Evolutionary conservation across 2,888 invertebrate genomes (phyloP).

Genomic region (Phlogophora meticulosa): DNA sequence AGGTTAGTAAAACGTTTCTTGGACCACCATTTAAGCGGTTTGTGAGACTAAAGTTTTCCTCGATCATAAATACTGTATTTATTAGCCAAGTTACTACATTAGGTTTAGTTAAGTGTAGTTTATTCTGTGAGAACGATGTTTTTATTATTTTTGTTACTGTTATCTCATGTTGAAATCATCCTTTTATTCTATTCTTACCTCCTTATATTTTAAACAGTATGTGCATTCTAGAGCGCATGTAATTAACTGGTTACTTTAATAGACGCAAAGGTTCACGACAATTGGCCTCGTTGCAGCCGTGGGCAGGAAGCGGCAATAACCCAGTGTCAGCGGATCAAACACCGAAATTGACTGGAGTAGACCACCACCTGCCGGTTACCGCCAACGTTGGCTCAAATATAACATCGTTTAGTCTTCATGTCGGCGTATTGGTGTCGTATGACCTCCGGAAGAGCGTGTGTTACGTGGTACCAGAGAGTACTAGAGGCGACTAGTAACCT

Average conservation of each 20-base stretch:
- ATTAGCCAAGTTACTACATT: not conserved
- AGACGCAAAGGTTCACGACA: constrained; percentile 65
- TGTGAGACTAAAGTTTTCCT: not conserved
- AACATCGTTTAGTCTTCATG: constrained; percentile 39
- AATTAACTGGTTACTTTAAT: constrained; percentile 68
- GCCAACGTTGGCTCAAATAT: constrained; percentile 63
- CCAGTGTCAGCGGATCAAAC: constrained; percentile 78
- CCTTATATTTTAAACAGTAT: constrained; percentile 9
- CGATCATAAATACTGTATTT: constrained; percentile 14
- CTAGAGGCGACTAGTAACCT: constrained; percentile 70
- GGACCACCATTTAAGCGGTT: constrained; percentile 4
- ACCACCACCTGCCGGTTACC: constrained; percentile 69
- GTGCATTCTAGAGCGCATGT: constrained; percentile 31
- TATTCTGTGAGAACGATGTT: not conserved
- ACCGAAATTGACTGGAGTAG: constrained; percentile 69
- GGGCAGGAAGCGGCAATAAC: constrained; percentile 77
- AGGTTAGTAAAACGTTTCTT: not conserved
- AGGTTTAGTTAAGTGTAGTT: not conserved
- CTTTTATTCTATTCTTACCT: not conserved
- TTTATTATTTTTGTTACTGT: not conserved
- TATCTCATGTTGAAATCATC: not conserved
- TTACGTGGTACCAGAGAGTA: constrained; percentile 64
- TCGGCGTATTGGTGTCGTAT: constrained; percentile 52
- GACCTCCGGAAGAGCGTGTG: constrained; percentile 54
- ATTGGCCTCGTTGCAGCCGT: constrained; percentile 69